Conservation (phyloP, 2,888 invertebrate genomes). For the Sinelater perroti region DNA sequence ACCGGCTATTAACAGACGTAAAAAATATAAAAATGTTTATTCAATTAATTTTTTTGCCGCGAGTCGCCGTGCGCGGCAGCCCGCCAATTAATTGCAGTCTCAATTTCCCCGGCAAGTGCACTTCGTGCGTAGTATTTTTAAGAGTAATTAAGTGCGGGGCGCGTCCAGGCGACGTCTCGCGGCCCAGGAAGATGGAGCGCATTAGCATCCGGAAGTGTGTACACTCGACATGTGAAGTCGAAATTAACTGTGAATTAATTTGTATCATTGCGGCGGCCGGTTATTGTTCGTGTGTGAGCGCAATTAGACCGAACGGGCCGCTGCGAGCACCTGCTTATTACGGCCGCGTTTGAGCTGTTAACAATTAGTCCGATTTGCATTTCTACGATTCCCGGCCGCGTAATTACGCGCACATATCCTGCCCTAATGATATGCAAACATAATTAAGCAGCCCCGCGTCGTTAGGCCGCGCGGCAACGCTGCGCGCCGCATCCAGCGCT, state of each 20-base stretch:
- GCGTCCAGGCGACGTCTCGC: background rate
- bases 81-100: too few relatives aligned
- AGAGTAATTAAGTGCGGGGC: constrained; percentile 9
- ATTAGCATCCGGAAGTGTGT: constrained; percentile 32
- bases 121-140: background rate
- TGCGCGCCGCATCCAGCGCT: constrained; percentile 34
- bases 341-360: constrained; percentile 43
- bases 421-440: constrained; percentile 48
- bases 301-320: constrained; percentile 35
- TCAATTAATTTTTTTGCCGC: too few relatives aligned
- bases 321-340: constrained; percentile 41
- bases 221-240: constrained; percentile 29
- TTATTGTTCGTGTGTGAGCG: constrained; percentile 40
- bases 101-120: too few relatives aligned
- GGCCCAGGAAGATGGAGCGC: constrained; percentile 14
- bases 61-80: too few relatives aligned
- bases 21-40: too few relatives aligned
- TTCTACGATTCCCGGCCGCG: constrained; percentile 43
- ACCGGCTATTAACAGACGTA: too few relatives aligned
- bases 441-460: constrained; percentile 43
- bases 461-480: constrained; percentile 26
- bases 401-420: constrained; percentile 40
- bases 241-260: constrained; percentile 43
- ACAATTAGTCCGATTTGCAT: constrained; percentile 49
- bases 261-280: constrained; percentile 43